phyloP scores from a whole-genome alignment of 2,888 invertebrate genomes.

The Dolichopus griseipennis region DNA sequence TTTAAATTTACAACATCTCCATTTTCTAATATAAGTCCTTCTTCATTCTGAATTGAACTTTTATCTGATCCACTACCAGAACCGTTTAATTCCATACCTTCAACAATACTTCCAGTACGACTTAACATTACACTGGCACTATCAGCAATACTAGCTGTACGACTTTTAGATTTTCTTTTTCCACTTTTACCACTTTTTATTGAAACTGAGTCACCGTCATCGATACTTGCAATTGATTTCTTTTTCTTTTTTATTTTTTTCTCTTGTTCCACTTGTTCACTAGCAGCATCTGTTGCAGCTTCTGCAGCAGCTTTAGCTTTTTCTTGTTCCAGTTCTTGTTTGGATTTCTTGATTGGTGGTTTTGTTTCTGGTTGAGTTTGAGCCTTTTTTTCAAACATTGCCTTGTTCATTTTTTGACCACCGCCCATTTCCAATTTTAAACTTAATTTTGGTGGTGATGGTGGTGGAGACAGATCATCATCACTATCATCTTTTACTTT shows the following conservation, averaged over 20 bases:
- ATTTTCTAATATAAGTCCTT: neutral
- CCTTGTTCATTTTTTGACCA: slow-evolving; percentile 9
- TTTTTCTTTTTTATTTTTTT: neutral
- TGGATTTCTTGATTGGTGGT: neutral
- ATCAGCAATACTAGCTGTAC: neutral
- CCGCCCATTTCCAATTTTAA: slow-evolving; percentile 10
- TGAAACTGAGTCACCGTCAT: neutral
- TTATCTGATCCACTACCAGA: too few relatives aligned
- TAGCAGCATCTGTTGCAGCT: neutral
- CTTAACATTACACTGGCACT: too few relatives aligned
- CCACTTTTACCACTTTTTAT: neutral
- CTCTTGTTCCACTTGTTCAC: too few relatives aligned
- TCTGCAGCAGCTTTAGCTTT: neutral
- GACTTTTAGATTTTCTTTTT: neutral
- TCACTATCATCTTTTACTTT: neutral
- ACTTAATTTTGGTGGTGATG: neutral
- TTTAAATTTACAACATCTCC: neutral
- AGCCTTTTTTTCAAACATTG: slow-evolving; percentile 5
- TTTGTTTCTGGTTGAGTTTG: neutral
- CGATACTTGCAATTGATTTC: neutral
- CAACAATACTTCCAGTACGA: too few relatives aligned
- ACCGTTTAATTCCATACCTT: too few relatives aligned
- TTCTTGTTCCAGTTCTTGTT: neutral
- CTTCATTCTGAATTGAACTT: too few relatives aligned
- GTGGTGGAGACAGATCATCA: slow-evolving; percentile 1